Conservation (phyloP, 2,888 invertebrate species). For the Torymus aiolomorphi region DNA sequence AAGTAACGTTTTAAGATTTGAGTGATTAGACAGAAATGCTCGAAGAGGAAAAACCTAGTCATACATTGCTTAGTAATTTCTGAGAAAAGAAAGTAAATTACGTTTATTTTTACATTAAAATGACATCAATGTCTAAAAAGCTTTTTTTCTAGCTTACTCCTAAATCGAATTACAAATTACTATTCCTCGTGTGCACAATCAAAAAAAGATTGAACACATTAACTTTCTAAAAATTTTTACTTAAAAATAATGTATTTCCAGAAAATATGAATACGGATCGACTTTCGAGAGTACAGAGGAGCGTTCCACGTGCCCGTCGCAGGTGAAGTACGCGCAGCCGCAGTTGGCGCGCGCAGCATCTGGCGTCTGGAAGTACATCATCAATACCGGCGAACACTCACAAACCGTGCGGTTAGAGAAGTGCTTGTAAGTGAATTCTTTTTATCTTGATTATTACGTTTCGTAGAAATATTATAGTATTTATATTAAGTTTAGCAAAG, state of each 20-base stretch:
- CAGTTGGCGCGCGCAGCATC: slow-evolving; percentile 88
- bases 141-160: neutral
- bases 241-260: slow-evolving; percentile 65
- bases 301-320: slow-evolving; percentile 87
- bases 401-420: slow-evolving; percentile 89
- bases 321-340: slow-evolving; percentile 87
- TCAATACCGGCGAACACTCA: slow-evolving; percentile 89
- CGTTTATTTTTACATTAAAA: no score
- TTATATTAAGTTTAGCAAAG: no score
- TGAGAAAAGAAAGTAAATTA: neutral
- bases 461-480: no score
- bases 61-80: neutral
- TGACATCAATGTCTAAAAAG: neutral
- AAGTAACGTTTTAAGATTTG: no score
- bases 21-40: no score
- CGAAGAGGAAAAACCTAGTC: no score
- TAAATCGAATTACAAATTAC: neutral
- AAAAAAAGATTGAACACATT: no score
- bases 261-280: slow-evolving; percentile 78
- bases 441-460: neutral
- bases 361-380: slow-evolving; percentile 91
- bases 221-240: no score
- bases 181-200: no score
- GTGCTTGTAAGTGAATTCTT: slow-evolving; percentile 81
- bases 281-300: slow-evolving; percentile 79